These are phyloP conservation scores for Volucella bombylans DNA, from an alignment of 2,888 invertebrate genomes.

Conservation along the genomic window DNA sequence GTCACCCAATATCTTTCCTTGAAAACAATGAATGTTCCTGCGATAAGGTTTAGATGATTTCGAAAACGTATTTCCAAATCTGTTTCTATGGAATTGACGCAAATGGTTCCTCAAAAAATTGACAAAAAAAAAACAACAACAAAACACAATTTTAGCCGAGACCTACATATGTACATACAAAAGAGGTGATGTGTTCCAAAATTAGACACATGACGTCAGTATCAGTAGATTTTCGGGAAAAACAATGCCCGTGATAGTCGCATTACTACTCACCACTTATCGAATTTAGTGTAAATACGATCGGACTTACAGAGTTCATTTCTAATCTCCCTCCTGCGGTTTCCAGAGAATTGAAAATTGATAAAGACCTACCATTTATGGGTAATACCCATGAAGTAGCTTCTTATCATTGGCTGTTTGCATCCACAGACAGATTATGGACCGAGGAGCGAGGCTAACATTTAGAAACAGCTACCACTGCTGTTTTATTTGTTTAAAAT, in stretches of 20 bases:
- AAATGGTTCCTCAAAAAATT: neutral
- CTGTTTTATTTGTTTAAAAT: neutral
- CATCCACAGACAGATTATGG: constrained; percentile 27
- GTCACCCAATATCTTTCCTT: too few relatives aligned
- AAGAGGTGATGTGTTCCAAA: neutral
- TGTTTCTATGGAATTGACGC: constrained; percentile 1
- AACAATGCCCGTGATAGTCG: too few relatives aligned
- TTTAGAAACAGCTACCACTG: constrained; percentile 24
- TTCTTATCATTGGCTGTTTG: constrained; percentile 42
- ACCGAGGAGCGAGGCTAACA: constrained; percentile 8
- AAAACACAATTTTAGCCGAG: neutral
- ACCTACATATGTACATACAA: too few relatives aligned
- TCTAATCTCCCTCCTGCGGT: constrained; percentile 24
- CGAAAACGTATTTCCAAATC: constrained; percentile 8
- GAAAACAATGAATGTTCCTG: neutral
- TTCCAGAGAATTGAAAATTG: neutral
- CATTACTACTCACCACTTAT: constrained; percentile 4
- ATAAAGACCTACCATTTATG: constrained; percentile 28
- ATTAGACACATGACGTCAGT: constrained; percentile 20
- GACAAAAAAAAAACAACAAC: neutral
- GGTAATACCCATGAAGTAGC: constrained; percentile 12
- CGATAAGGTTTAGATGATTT: neutral
- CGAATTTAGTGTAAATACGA: constrained; percentile 18
- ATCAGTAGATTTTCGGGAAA: neutral
- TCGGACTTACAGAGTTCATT: constrained; percentile 1